Base-by-base conservation (phyloP, 2,113 vertebrate genomes). In the Perca flavescens region DNA sequence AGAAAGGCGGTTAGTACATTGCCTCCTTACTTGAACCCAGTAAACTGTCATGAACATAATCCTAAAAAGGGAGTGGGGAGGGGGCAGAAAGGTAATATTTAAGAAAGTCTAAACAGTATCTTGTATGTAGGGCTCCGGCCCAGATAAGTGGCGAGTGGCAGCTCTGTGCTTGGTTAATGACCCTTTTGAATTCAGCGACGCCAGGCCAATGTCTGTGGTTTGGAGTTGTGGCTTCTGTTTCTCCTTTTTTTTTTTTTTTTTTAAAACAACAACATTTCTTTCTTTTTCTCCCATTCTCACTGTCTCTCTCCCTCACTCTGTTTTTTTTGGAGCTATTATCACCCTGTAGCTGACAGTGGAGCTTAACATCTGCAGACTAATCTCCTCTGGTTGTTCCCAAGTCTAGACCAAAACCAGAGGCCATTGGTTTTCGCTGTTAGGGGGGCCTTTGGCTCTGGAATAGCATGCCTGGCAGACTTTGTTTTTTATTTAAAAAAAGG, bases 101-200 rank as follows among this genome's bases (percentile, higher is more conserved):
- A 56, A 64, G 53, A 49, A 50, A 47, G 53, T 53, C 77, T 88
- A 69, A 84, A 82, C 73, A 57, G 22, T 67, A 65, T 46, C 50
- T 70, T 79, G 13, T 49, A 57, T 58, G 72, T n/a, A 31, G 43
- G 64, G 63, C 17, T 79, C 34, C 0, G 28, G 76, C 81, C 65
- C 76, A 88, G 81, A 85, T 81, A 43, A 86, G 80, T 72, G 83
- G 80, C 68, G 54, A 70, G 78, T 50, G 64, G 73, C 75, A 77
- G 72, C 82, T 72, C 72, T 73, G n/a, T 87, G 77, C 88, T 82
- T 84, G 83, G 72, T 74, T 86, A 72, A 82, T 84, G 73, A 85
- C 74, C 65, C 75, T 85, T 85, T 82, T 74, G 52, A 76, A 73
- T 71, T 79, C 34, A 74, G 58, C 75, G 87, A 88, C 62, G 83